Percentiles rank a stretch among this genome's conserved stretches.
Evolutionary conservation across 2,888 invertebrate species (phyloP).

Genomic region (Tryphoninae sp.): DNA sequence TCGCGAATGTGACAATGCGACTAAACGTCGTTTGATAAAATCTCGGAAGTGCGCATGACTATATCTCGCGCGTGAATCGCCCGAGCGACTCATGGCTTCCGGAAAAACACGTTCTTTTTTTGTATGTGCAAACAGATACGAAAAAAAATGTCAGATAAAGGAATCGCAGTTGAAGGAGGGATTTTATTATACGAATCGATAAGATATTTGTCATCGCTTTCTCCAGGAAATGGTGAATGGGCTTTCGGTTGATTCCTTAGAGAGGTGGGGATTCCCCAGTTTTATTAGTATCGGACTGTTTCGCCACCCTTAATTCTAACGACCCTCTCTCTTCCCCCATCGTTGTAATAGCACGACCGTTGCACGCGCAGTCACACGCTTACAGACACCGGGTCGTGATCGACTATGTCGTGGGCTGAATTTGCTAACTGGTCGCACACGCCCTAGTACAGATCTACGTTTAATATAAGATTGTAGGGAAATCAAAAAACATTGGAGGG

Average conservation of each 20-base stretch:
- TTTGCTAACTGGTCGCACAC: slow-evolving; percentile 58
- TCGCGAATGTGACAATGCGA: not conserved
- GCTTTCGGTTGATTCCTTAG: not conserved
- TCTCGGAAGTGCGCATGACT: slow-evolving; percentile 37
- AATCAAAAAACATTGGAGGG: too few relatives aligned
- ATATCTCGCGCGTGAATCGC: slow-evolving; percentile 49
- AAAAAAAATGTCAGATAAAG: slow-evolving; percentile 1
- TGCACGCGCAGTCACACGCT: slow-evolving; percentile 54
- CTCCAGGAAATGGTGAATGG: not conserved
- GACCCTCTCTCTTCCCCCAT: slow-evolving; percentile 13
- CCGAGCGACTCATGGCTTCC: slow-evolving; percentile 35
- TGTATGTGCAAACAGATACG: not conserved
- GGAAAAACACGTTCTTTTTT: slow-evolving; percentile 40
- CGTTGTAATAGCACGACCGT: slow-evolving; percentile 48
- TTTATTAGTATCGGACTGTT: slow-evolving; percentile 17
- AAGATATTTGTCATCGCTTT: not conserved
- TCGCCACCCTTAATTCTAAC: slow-evolving; percentile 23
- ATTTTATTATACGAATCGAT: not conserved
- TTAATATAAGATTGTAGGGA: not conserved
- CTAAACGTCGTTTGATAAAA: slow-evolving; percentile 23
- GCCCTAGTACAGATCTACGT: slow-evolving; percentile 48
- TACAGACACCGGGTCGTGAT: slow-evolving; percentile 32
- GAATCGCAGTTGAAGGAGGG: not conserved
- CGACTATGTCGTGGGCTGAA: slow-evolving; percentile 49
- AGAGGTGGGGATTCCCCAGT: not conserved